Evolutionary conservation across 1,140 invertebrate genomes (phyloP).

Genomic region (Thalassaphorura encarpata): DNA sequence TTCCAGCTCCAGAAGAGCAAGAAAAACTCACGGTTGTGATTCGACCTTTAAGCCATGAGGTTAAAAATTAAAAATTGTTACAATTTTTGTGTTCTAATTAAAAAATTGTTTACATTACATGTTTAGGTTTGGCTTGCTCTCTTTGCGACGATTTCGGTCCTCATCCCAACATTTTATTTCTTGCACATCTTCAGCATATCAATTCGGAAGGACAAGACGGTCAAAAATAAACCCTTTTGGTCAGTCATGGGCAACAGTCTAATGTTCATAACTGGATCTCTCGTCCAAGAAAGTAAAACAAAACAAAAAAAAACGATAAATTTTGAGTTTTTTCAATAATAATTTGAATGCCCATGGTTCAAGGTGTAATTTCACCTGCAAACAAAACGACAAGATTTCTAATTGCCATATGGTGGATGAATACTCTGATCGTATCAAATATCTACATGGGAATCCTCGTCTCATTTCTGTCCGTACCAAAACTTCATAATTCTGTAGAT

Average conservation of each 20-base stretch:
- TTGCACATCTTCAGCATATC: conserved; percentile 17
- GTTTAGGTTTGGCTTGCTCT: conserved; percentile 30
- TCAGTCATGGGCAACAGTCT: conserved; percentile 10
- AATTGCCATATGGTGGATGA: conserved; percentile 34
- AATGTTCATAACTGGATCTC: conserved; percentile 27
- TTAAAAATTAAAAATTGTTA: conserved; percentile 7
- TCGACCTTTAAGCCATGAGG: conserved; percentile 33
- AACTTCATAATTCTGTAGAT: conserved; percentile 25
- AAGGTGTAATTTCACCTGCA: conserved; percentile 19
- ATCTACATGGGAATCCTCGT: conserved; percentile 34
- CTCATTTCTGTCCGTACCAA: conserved; percentile 33
- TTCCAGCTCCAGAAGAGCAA: conserved; percentile 33
- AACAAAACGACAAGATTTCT: conserved; percentile 33
- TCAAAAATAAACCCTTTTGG: neutral
- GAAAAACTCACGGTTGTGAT: conserved; percentile 34
- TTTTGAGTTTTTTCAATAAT: conserved; percentile 3
- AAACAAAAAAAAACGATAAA: neutral
- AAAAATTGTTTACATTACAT: conserved; percentile 3
- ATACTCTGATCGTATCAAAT: conserved; percentile 34
- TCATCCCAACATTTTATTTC: conserved; percentile 21
- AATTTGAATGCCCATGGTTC: neutral
- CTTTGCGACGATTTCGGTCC: conserved; percentile 11
- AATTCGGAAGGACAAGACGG: neutral
- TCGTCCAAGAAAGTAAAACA: conserved; percentile 30
- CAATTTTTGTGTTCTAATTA: neutral